phyloP scores from a whole-genome alignment of 2,113 vertebrate genomes.

The Corythaixoides concolor region DNA sequence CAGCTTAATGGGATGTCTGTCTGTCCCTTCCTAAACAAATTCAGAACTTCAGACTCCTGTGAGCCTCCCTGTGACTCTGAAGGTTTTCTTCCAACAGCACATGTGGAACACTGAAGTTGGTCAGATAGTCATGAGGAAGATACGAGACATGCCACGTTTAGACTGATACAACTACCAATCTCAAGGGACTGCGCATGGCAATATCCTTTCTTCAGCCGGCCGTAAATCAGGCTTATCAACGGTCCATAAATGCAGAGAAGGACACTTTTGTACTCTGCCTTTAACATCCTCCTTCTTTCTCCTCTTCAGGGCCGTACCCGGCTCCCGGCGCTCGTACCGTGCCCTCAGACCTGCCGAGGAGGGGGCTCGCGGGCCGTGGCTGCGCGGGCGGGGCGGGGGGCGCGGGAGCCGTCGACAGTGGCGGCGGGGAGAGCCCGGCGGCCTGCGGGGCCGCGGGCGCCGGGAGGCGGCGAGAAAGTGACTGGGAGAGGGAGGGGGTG shows the following conservation, averaged over 20 bases:
- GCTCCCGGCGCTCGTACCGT: fast-evolving
- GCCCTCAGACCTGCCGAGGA: fast-evolving
- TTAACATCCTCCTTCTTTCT: fast-evolving
- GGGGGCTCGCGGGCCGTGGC: fast-evolving
- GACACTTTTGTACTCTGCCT: fast-evolving
- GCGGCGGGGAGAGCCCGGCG: fast-evolving
- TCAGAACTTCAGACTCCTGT: neutral
- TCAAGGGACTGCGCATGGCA: neutral
- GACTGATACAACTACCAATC: neutral
- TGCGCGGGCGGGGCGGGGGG: neutral
- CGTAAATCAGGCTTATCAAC: fast-evolving
- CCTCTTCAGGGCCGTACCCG: fast-evolving
- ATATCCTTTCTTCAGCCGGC: neutral
- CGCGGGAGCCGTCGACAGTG: constrained; percentile 55
- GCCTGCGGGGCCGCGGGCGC: fast-evolving
- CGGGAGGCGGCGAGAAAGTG: neutral
- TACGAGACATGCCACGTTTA: neutral
- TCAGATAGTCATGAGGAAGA: neutral
- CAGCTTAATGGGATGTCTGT: neutral
- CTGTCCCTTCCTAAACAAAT: neutral
- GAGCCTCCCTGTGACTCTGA: neutral
- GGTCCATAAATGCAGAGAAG: fast-evolving
- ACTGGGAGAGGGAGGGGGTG: no score
- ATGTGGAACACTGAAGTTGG: neutral
- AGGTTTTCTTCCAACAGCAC: neutral